These are phyloP conservation scores for Papilio demoleus DNA, from an alignment of 2,888 invertebrate genomes.

Conservation along the genomic window DNA sequence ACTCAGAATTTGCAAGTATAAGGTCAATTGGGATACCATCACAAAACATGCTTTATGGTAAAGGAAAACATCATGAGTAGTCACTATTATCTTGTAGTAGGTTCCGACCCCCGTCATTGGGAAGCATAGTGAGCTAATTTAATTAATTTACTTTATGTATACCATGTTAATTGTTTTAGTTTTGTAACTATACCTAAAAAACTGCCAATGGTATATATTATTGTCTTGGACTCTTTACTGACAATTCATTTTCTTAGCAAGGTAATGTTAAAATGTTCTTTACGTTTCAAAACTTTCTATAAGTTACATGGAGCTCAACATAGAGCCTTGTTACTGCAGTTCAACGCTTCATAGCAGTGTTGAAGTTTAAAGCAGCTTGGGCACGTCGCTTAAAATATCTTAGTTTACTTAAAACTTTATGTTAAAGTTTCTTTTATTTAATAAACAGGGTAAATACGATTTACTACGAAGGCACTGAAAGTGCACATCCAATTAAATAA, in stretches of 20 bases:
- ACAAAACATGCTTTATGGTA: too few species aligned
- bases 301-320: conserved; percentile 21
- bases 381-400: conserved; percentile 18
- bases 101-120: too few species aligned
- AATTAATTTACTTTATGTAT: too few species aligned
- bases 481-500: neutral
- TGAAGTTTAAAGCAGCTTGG: conserved; percentile 10
- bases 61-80: too few species aligned
- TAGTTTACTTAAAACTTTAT: neutral
- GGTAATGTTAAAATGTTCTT: conserved; percentile 15
- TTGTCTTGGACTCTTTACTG: neutral
- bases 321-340: conserved; percentile 14
- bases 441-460: neutral
- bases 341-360: conserved; percentile 13
- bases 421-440: neutral
- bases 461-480: neutral
- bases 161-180: too few species aligned
- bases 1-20: conserved; percentile 2
- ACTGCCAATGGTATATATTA: too few species aligned
- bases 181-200: too few species aligned
- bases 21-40: neutral
- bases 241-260: conserved; percentile 3
- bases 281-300: conserved; percentile 21
- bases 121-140: too few species aligned
- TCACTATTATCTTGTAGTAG: too few species aligned